These are phyloP conservation scores for Agriopis marginaria DNA, from an alignment of 2,888 invertebrate species.

Conservation along the genomic window DNA sequence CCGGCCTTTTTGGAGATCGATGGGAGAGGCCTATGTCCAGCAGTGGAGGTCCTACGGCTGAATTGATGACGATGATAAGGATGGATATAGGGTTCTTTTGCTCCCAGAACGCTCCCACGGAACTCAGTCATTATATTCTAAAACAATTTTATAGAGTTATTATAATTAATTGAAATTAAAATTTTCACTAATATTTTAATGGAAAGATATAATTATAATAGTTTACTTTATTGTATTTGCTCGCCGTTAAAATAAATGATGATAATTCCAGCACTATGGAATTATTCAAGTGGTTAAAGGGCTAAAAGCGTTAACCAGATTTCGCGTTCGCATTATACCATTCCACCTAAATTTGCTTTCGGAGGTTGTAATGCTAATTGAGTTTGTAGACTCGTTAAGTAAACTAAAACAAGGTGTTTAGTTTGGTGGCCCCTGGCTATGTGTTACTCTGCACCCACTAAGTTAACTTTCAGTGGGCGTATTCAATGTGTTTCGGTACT, in stretches of 20 bases:
- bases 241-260: conserved; percentile 14
- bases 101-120: no score
- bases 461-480: conserved; percentile 47
- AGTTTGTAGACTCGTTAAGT: conserved; percentile 72
- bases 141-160: no score
- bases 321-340: conserved; percentile 54
- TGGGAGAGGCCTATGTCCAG: no score
- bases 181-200: background rate
- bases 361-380: conserved; percentile 72
- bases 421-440: conserved; percentile 69
- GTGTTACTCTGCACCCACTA: conserved; percentile 43
- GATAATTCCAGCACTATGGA: conserved; percentile 22
- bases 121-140: no score
- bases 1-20: no score
- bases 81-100: no score
- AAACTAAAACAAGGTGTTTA: conserved; percentile 73
- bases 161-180: background rate
- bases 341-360: conserved; percentile 64
- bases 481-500: background rate
- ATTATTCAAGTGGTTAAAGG: conserved; percentile 36
- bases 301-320: conserved; percentile 43
- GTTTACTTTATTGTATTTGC: background rate
- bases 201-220: background rate
- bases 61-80: no score
- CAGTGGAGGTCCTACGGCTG: no score